Evolutionary conservation across 2,888 invertebrate genomes (phyloP).

Genomic region (Colostygia pectinataria): DNA sequence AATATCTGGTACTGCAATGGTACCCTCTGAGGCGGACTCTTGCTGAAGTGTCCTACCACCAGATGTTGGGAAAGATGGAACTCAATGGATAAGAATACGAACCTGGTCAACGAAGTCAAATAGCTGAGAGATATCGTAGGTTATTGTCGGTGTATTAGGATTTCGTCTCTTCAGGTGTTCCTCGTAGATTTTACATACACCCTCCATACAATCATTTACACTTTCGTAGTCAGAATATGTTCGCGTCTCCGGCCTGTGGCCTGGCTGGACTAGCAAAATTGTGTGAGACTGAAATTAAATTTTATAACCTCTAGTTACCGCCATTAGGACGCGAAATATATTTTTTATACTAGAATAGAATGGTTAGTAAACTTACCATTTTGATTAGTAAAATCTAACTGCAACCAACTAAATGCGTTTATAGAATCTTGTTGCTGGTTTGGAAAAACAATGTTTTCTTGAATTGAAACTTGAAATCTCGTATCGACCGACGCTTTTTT

Average conservation of each 20-base stretch:
- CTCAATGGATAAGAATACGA: not conserved
- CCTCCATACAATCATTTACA: slow-evolving; percentile 98
- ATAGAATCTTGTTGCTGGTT: not conserved
- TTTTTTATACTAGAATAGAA: slow-evolving; percentile 8
- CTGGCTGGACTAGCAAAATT: slow-evolving; percentile 97
- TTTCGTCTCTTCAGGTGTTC: slow-evolving; percentile 98
- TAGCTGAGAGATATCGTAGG: slow-evolving; percentile 98
- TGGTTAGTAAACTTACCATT: slow-evolving; percentile 51
- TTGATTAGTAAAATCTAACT: slow-evolving; percentile 14
- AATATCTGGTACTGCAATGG: too few species aligned
- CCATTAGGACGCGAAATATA: slow-evolving; percentile 45
- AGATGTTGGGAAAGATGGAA: too few species aligned
- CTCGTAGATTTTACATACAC: slow-evolving; percentile 99
- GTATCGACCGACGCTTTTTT: too few species aligned
- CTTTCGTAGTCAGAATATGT: slow-evolving; percentile 99
- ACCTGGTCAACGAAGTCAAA: slow-evolving; percentile 99
- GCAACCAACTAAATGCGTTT: not conserved
- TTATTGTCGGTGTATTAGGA: slow-evolving; percentile 97
- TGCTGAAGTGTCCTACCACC: too few species aligned
- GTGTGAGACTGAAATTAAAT: slow-evolving; percentile 95
- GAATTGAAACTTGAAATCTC: too few species aligned
- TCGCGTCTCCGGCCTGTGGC: slow-evolving; percentile 95
- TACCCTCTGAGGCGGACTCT: too few species aligned
- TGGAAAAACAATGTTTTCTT: not conserved
- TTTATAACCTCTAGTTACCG: slow-evolving; percentile 59